Conservation (phyloP, 2,888 invertebrate species). For the Ennomos quercinarius region DNA sequence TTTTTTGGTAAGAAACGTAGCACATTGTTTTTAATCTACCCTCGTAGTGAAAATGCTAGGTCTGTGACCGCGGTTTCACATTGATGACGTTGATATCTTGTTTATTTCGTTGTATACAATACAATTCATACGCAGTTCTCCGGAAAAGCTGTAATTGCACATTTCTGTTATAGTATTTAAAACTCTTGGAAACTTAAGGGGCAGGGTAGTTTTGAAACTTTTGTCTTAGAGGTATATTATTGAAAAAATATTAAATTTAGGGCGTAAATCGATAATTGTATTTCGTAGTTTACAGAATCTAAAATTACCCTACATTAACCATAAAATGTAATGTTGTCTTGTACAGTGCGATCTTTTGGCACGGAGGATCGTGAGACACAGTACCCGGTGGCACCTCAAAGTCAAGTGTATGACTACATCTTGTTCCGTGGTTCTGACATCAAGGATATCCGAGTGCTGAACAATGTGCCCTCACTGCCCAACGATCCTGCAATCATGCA, state of each 20-base stretch:
- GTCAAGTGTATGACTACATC: constrained; percentile 99
- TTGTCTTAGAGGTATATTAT: too few species aligned
- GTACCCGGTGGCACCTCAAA: constrained; percentile 97
- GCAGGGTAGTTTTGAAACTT: constrained; percentile 9
- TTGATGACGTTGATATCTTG: constrained; percentile 76
- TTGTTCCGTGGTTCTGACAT: constrained; percentile 99
- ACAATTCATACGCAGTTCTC: constrained; percentile 10
- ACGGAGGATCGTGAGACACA: constrained; percentile 99
- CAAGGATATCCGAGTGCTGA: constrained; percentile 98
- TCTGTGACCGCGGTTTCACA: constrained; percentile 67
- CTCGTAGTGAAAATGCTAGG: constrained; percentile 54
- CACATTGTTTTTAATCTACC: constrained; percentile 71
- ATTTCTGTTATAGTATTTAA: background rate
- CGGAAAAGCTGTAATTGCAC: constrained; percentile 14
- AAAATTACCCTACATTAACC: constrained; percentile 3
- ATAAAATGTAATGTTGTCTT: constrained; percentile 21
- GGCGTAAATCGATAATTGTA: too few species aligned
- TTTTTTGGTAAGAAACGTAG: constrained; percentile 31
- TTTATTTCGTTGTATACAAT: constrained; percentile 25
- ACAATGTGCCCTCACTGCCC: constrained; percentile 93
- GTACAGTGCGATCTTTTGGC: constrained; percentile 98
- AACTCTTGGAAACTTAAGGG: background rate
- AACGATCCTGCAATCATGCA: constrained; percentile 99
- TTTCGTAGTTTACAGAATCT: constrained; percentile 2
- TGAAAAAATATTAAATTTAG: too few species aligned